A percentile compares a stretch with the other conserved stretches of the same genome.
Evolutionary conservation across 2,797 vertebrate species (phyloP).

Genomic region (Atherinosoma microstoma): DNA sequence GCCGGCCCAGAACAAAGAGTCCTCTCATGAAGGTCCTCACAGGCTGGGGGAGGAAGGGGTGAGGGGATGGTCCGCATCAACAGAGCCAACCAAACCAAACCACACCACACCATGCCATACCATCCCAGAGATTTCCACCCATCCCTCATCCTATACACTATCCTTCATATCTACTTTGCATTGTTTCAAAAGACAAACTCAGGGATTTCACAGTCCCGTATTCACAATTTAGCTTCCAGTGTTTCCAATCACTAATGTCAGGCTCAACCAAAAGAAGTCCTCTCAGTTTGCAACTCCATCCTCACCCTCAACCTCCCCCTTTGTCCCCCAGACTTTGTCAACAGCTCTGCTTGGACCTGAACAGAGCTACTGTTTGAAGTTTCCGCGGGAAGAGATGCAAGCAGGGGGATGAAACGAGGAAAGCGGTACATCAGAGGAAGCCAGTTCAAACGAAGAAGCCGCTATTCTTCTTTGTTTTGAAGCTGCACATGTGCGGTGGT

Average conservation of each 20-base stretch:
- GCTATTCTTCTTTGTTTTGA: slow-evolving; percentile 55
- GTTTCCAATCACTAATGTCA: slow-evolving; percentile 16
- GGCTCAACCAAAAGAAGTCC: slow-evolving; percentile 24
- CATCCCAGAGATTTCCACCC: slow-evolving; percentile 39
- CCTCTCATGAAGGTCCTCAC: slow-evolving; percentile 79
- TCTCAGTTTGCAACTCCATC: slow-evolving; percentile 19
- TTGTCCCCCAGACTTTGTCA: slow-evolving; percentile 43
- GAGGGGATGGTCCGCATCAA: slow-evolving; percentile 65
- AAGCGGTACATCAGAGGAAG: slow-evolving; percentile 60
- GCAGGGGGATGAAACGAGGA: slow-evolving; percentile 58
- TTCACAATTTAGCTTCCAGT: slow-evolving; percentile 1
- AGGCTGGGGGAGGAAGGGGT: slow-evolving; percentile 63
- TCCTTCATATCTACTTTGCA: slow-evolving; percentile 17
- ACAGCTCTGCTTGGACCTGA: slow-evolving; percentile 61
- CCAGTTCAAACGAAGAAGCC: slow-evolving; percentile 53
- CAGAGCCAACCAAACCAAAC: slow-evolving; percentile 69
- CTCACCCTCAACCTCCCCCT: slow-evolving; percentile 19
- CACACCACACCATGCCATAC: slow-evolving; percentile 69
- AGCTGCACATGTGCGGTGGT: slow-evolving; percentile 49
- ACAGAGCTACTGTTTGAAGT: slow-evolving; percentile 61
- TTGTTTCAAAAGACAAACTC: slow-evolving; percentile 20
- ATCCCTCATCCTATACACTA: slow-evolving; percentile 27
- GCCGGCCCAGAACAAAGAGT: slow-evolving; percentile 77
- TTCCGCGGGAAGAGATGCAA: slow-evolving; percentile 53
- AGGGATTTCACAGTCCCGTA: slow-evolving; percentile 1